Percentiles rank a stretch among this genome's conserved stretches.
Conservation (phyloP, 2,888 invertebrate species). For the Machimus rusticus region DNA sequence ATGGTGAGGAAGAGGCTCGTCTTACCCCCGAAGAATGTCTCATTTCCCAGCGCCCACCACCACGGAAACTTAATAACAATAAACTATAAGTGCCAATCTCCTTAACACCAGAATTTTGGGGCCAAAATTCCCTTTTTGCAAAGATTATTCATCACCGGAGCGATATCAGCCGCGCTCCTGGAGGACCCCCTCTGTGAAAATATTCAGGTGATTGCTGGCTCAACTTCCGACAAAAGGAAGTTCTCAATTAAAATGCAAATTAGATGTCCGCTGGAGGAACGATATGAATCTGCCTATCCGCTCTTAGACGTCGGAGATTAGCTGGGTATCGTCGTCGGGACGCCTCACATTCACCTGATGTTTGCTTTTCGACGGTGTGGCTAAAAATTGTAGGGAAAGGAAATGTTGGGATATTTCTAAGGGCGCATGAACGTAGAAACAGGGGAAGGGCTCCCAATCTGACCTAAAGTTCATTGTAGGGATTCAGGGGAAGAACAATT, state of each 20-base stretch:
- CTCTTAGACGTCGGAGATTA: neutral
- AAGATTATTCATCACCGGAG: neutral
- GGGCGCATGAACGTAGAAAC: conserved; percentile 3
- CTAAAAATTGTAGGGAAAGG: neutral
- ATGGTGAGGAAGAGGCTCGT: neutral
- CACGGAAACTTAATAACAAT: neutral
- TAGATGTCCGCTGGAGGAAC: conserved; percentile 1
- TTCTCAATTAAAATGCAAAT: conserved; percentile 39
- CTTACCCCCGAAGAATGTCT: neutral
- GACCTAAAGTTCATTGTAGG: neutral
- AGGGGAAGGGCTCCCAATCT: neutral
- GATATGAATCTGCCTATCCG: conserved; percentile 23
- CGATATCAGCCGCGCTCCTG: neutral
- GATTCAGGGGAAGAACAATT: neutral
- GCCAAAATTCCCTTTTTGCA: neutral
- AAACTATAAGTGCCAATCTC: neutral
- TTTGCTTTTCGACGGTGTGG: neutral
- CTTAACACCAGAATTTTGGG: neutral
- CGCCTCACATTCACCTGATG: neutral
- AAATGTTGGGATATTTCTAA: neutral
- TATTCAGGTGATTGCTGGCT: neutral
- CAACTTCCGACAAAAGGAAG: conserved; percentile 26
- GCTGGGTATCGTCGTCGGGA: neutral
- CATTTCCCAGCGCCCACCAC: neutral
- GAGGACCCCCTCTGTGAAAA: neutral